phyloP scores from a whole-genome alignment of 2,113 vertebrate genomes.

The Triplophysa rosa region DNA sequence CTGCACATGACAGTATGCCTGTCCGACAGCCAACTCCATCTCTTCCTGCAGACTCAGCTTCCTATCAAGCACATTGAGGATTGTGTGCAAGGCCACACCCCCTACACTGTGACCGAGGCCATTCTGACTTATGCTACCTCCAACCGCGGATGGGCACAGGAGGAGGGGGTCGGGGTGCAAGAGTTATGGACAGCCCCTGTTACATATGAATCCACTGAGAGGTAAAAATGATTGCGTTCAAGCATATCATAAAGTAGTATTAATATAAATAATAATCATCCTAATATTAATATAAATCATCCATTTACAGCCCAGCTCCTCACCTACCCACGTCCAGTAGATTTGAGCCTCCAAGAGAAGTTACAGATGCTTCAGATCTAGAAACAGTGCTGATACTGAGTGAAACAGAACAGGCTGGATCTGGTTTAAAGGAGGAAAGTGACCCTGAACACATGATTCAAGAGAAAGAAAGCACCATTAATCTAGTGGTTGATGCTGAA shows the following conservation, averaged over 20 bases:
- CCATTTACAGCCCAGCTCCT: slow-evolving; percentile 65
- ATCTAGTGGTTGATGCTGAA: slow-evolving; percentile 27
- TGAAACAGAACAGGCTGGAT: slow-evolving; percentile 29
- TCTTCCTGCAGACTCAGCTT: slow-evolving; percentile 97
- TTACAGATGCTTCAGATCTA: slow-evolving; percentile 1
- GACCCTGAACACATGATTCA: slow-evolving; percentile 48
- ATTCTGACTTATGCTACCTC: slow-evolving; percentile 90
- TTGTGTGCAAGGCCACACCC: slow-evolving; percentile 86
- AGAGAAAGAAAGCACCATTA: slow-evolving; percentile 17
- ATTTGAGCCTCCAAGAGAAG: slow-evolving; percentile 16
- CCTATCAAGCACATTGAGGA: slow-evolving; percentile 85
- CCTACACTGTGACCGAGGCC: slow-evolving; percentile 83
- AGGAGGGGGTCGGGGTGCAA: slow-evolving; percentile 68
- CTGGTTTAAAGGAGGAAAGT: slow-evolving; percentile 47
- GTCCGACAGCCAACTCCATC: slow-evolving; percentile 95
- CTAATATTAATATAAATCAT: neutral
- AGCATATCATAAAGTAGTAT: neutral
- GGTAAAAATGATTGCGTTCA: slow-evolving; percentile 50
- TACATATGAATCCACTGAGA: slow-evolving; percentile 76
- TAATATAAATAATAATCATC: neutral
- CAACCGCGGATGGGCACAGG: slow-evolving; percentile 83
- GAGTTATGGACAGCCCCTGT: slow-evolving; percentile 61
- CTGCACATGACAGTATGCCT: slow-evolving; percentile 90
- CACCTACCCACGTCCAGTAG: slow-evolving; percentile 52
- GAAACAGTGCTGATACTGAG: neutral